Conservation (phyloP, 2,888 invertebrate species). For the Amiota minor region DNA sequence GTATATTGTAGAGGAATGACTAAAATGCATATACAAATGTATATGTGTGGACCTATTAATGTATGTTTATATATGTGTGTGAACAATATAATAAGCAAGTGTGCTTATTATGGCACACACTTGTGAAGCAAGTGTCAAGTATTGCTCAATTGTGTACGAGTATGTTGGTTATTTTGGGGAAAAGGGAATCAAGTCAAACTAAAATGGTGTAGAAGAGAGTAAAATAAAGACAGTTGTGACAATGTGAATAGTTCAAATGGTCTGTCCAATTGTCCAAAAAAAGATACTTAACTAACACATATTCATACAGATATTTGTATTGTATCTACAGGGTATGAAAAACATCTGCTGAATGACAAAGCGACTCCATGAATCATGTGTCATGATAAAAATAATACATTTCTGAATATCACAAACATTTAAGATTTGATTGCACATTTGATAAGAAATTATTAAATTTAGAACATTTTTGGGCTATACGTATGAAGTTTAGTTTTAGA, state of each 20-base stretch:
- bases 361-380: constrained; percentile 31
- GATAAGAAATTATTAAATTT: no score
- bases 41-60: neutral
- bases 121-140: neutral
- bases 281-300: no score
- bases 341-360: neutral
- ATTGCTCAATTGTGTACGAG: neutral
- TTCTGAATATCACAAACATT: neutral
- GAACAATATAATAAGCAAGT: neutral
- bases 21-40: no score
- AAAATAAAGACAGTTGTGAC: no score
- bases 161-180: neutral
- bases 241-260: no score
- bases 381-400: constrained; percentile 28
- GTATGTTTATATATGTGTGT: no score
- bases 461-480: no score
- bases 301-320: constrained; percentile 36
- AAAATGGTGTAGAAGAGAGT: no score
- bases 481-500: no score
- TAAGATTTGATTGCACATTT: constrained; percentile 9
- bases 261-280: no score
- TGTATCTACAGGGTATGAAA: constrained; percentile 42
- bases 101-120: neutral
- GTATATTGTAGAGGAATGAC: no score
- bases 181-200: no score